phyloP scores from a whole-genome alignment of 1,140 invertebrate genomes.

The Hypothenemus hampei region DNA sequence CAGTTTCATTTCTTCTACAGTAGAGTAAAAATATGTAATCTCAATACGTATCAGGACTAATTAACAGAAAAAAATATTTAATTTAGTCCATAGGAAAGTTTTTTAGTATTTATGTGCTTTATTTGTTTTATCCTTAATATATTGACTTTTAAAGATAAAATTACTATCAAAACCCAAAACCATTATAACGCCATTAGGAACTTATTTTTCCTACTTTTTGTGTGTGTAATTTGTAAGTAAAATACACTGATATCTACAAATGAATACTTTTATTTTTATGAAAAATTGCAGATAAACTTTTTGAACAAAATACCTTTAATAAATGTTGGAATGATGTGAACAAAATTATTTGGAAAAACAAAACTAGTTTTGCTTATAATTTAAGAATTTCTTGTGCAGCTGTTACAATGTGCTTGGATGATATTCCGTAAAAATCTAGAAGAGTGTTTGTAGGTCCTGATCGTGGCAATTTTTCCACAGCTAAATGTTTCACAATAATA shows the following conservation, averaged over 20 bases:
- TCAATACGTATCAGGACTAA: too few species aligned
- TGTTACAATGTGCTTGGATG: conserved; percentile 69
- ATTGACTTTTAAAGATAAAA: neutral
- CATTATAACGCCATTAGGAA: neutral
- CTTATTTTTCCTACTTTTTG: neutral
- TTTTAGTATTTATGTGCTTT: too few species aligned
- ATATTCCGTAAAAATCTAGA: conserved; percentile 86
- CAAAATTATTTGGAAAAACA: neutral
- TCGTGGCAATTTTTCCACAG: conserved; percentile 81
- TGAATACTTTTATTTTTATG: neutral
- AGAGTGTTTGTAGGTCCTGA: conserved; percentile 84
- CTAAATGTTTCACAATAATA: conserved; percentile 78
- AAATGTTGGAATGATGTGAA: neutral
- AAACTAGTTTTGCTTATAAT: conserved; percentile 43
- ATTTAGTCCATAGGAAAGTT: too few species aligned
- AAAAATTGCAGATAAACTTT: neutral
- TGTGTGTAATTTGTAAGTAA: neutral
- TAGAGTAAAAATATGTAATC: too few species aligned
- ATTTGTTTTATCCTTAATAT: too few species aligned
- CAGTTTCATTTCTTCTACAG: too few species aligned
- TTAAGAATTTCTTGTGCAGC: conserved; percentile 63
- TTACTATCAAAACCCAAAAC: neutral
- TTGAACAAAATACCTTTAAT: neutral
- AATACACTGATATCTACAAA: neutral
- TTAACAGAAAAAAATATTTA: too few species aligned